Conservation (phyloP, 2,113 vertebrate genomes). For the Otolemur garnettii region DNA sequence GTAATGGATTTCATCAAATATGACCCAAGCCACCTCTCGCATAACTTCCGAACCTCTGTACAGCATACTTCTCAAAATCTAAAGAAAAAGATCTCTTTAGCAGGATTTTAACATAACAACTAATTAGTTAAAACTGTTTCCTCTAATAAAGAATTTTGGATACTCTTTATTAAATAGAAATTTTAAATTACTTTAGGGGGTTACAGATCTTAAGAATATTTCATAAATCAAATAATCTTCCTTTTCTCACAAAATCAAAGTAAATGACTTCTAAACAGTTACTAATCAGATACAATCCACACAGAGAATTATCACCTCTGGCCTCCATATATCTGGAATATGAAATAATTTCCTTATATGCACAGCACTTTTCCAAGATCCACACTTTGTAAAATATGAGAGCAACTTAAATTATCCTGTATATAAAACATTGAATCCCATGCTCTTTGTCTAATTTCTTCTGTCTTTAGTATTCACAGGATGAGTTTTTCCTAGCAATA, state of each 20-base stretch:
- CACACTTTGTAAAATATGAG: background rate
- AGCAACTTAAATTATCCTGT: constrained; percentile 30
- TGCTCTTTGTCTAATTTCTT: background rate
- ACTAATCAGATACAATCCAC: background rate
- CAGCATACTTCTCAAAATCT: constrained; percentile 99
- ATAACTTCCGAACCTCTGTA: constrained; percentile 99
- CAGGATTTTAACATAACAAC: background rate
- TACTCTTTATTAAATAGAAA: background rate
- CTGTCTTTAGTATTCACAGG: background rate
- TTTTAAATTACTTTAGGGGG: constrained; percentile 8
- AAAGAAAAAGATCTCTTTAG: constrained; percentile 23
- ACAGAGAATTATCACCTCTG: background rate
- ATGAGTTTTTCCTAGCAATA: background rate
- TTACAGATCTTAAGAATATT: background rate
- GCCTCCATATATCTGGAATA: background rate
- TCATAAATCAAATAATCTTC: constrained; percentile 8
- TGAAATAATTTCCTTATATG: background rate
- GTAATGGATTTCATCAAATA: constrained; percentile 99
- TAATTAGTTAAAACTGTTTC: background rate
- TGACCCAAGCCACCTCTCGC: constrained; percentile 98
- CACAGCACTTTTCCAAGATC: background rate
- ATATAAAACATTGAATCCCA: background rate
- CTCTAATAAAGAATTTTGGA: background rate
- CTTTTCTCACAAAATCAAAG: constrained; percentile 44
- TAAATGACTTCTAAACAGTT: constrained; percentile 1